phyloP scores from a whole-genome alignment of 2,113 vertebrate genomes.

The Sander vitreus region DNA sequence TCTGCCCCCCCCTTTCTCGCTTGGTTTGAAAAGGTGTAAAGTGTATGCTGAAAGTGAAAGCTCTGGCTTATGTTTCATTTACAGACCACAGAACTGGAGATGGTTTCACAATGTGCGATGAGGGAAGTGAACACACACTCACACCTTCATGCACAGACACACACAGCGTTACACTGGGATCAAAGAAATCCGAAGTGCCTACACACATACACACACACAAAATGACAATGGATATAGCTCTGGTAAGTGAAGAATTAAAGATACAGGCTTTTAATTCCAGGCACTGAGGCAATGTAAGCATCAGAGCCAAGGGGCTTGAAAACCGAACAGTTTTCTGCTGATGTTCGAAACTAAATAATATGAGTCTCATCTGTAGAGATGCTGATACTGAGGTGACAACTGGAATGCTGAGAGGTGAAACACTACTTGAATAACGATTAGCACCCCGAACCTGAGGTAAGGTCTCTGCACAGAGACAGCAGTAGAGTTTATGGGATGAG shows the following conservation, averaged over 20 bases:
- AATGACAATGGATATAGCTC: slow-evolving; percentile 42
- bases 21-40: slow-evolving; percentile 49
- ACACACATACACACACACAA: slow-evolving; percentile 27
- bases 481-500: not conserved
- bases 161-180: slow-evolving; percentile 42
- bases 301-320: slow-evolving; percentile 16
- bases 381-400: slow-evolving; percentile 29
- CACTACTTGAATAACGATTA: slow-evolving; percentile 42
- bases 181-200: slow-evolving; percentile 60
- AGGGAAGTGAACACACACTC: slow-evolving; percentile 24
- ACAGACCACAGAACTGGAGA: slow-evolving; percentile 60
- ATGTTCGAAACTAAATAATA: slow-evolving; percentile 38
- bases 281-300: slow-evolving; percentile 22
- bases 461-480: not conserved
- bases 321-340: slow-evolving; percentile 31
- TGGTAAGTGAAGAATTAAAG: slow-evolving; percentile 71
- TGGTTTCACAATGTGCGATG: slow-evolving; percentile 47
- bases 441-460: slow-evolving; percentile 8
- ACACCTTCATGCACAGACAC: slow-evolving; percentile 2
- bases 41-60: slow-evolving; percentile 31
- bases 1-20: not conserved
- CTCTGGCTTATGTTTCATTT: slow-evolving; percentile 67
- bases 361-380: slow-evolving; percentile 25
- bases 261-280: slow-evolving; percentile 64
- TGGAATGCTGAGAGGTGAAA: slow-evolving; percentile 16